phyloP scores from a whole-genome alignment of 2,797 vertebrate genomes.

The Cryptoblepharus egeriae region DNA sequence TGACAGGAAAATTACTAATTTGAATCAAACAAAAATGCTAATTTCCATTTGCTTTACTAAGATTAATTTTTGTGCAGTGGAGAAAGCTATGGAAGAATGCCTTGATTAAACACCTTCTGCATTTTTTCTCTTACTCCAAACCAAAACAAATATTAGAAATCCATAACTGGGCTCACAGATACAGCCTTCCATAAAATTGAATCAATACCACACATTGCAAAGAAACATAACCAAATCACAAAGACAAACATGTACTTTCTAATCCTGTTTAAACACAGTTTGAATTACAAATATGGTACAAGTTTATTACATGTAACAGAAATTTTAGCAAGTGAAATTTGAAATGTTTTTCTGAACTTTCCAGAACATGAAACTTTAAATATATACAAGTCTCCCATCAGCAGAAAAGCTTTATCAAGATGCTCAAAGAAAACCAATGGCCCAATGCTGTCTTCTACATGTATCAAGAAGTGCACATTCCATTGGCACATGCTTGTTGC shows the following conservation, averaged over 20 bases:
- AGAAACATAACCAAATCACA: conserved; percentile 40
- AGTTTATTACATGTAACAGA: neutral
- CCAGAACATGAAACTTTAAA: neutral
- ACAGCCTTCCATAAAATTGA: neutral
- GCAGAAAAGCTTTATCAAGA: no score
- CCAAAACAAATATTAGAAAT: conserved; percentile 32
- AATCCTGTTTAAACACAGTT: conserved; percentile 11
- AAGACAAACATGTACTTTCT: conserved; percentile 28
- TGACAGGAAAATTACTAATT: neutral
- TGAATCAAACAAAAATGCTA: conserved; percentile 28
- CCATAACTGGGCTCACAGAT: neutral
- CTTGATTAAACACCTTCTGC: conserved; percentile 24
- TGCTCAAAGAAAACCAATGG: no score
- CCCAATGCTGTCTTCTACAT: no score
- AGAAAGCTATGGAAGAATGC: conserved; percentile 38
- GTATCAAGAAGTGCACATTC: no score
- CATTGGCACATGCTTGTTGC: no score
- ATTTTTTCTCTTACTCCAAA: neutral
- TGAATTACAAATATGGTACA: conserved; percentile 31
- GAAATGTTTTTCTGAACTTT: conserved; percentile 2
- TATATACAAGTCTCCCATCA: no score
- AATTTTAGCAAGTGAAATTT: neutral
- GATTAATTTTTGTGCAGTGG: neutral
- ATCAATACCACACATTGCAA: conserved; percentile 36
- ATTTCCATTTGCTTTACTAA: conserved; percentile 50